Evolutionary conservation across 2,797 vertebrate species (phyloP).

Genomic region (Eurystomus glaucurus): DNA sequence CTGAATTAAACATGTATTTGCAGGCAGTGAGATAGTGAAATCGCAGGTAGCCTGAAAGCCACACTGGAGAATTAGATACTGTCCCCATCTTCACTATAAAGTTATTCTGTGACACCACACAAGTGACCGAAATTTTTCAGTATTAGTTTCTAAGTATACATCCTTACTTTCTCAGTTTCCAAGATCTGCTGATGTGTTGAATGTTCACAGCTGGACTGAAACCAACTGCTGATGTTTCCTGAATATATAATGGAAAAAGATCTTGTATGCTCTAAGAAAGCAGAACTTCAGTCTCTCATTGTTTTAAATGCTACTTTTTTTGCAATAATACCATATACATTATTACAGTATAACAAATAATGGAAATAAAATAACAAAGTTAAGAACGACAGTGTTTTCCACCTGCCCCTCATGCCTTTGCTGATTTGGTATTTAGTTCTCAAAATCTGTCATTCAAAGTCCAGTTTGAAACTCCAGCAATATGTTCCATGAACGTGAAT

Average conservation of each 20-base stretch:
- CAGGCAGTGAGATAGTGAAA: neutral
- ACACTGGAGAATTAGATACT: neutral
- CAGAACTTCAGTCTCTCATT: neutral
- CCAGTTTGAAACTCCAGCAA: fast-evolving
- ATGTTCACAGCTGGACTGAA: constrained; percentile 23
- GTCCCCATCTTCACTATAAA: neutral
- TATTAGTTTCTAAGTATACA: neutral
- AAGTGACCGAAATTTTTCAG: neutral
- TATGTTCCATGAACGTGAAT: too few species aligned
- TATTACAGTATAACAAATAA: neutral
- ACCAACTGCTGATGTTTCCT: neutral
- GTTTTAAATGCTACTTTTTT: neutral
- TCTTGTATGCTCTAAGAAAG: neutral
- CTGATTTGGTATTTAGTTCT: neutral
- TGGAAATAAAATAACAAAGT: neutral
- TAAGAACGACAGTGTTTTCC: neutral
- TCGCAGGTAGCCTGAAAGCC: neutral
- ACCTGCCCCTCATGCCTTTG: neutral
- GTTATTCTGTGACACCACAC: neutral
- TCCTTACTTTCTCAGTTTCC: neutral
- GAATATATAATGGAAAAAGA: neutral
- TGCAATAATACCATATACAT: neutral
- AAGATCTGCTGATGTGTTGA: neutral
- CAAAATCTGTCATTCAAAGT: neutral
- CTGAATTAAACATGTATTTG: neutral